A percentile compares a stretch with the other conserved stretches of the same genome.
Conservation (phyloP, 2,113 vertebrate species). For the Herpailurus yagouaroundi region DNA sequence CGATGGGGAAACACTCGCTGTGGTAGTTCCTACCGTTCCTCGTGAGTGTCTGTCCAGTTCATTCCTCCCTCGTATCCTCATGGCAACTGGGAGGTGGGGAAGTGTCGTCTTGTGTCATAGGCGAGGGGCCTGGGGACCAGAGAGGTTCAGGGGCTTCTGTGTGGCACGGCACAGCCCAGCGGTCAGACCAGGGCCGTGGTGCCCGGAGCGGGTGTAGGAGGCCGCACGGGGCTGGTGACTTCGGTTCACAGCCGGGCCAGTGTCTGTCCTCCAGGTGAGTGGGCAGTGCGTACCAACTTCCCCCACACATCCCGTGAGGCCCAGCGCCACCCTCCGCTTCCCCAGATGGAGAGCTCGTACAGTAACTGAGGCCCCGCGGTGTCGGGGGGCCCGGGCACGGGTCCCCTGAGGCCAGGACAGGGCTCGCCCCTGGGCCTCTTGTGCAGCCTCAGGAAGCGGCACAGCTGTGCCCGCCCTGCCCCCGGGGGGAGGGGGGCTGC, state of each 20-base stretch:
- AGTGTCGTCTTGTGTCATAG: rapidly evolving
- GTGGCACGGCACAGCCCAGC: no score
- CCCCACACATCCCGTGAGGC: background rate
- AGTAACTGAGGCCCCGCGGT: background rate
- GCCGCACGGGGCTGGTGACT: rapidly evolving
- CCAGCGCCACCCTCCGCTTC: background rate
- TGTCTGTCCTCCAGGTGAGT: rapidly evolving
- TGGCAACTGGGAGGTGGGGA: background rate
- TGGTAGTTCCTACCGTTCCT: rapidly evolving
- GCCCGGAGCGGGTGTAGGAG: background rate
- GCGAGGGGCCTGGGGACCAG: background rate
- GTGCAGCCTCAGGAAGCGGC: background rate
- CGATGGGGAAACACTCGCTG: rapidly evolving
- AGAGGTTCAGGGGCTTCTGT: background rate
- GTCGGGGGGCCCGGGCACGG: background rate
- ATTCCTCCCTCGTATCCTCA: background rate
- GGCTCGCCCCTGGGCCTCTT: background rate
- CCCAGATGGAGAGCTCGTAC: no score
- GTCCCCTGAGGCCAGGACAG: no score
- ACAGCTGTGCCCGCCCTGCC: background rate
- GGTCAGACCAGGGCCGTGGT: rapidly evolving
- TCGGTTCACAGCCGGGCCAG: rapidly evolving
- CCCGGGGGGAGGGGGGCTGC: background rate
- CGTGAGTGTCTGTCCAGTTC: rapidly evolving
- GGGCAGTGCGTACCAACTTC: background rate